Evolutionary conservation across 2,113 vertebrate genomes (phyloP).

Genomic region (Murina feae): DNA sequence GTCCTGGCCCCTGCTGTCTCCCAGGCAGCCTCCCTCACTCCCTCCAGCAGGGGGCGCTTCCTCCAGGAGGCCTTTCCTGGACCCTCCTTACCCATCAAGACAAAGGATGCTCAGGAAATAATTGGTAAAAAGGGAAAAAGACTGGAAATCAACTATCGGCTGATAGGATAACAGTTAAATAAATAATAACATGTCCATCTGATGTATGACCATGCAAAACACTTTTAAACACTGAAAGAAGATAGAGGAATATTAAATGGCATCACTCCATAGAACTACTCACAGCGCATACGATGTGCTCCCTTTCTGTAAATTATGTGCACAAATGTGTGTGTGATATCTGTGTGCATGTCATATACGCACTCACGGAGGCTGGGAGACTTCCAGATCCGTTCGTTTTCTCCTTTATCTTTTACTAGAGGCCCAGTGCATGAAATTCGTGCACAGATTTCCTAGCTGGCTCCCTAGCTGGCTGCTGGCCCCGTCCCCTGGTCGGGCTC

Average conservation of each 20-base stretch:
- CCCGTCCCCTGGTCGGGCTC: too few relatives aligned
- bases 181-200: constrained; percentile 17
- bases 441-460: too few relatives aligned
- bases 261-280: neutral
- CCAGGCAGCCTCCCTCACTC: too few relatives aligned
- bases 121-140: too few relatives aligned
- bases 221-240: constrained; percentile 35
- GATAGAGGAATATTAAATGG: constrained; percentile 19
- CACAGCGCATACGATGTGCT: neutral
- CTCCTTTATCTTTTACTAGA: neutral
- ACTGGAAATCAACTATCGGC: neutral
- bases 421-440: too few relatives aligned
- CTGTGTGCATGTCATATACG: too few relatives aligned
- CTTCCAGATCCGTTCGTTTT: neutral
- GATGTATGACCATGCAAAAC: neutral
- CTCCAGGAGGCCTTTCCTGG: neutral
- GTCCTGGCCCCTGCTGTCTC: neutral
- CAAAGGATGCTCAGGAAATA: neutral
- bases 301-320: neutral
- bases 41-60: neutral
- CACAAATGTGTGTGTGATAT: neutral
- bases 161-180: constrained; percentile 9
- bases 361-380: neutral
- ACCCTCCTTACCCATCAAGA: neutral
- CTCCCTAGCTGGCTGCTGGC: too few relatives aligned